Percentiles rank a stretch among this genome's conserved stretches.
Evolutionary conservation across 2,797 vertebrate species (phyloP).

Genomic region (Enteromius anoplus): DNA sequence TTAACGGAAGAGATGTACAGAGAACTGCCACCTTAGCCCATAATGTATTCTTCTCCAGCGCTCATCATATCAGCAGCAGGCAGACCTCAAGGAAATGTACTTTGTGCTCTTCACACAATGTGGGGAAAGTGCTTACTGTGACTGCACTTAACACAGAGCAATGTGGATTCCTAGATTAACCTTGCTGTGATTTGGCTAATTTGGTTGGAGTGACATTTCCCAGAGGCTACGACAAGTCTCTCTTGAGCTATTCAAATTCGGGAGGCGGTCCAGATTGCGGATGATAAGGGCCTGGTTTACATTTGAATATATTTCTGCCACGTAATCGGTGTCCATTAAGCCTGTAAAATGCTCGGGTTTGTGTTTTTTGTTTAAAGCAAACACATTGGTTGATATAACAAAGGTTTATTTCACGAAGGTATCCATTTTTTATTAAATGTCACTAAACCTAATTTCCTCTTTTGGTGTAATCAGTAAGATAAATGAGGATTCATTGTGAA

Average conservation of each 20-base stretch:
- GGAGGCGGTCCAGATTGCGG: constrained; percentile 27
- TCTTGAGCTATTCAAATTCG: constrained; percentile 58
- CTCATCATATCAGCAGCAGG: constrained; percentile 77
- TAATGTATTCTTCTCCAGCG: constrained; percentile 77
- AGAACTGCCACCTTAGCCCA: constrained; percentile 70
- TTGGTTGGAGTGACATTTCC: constrained; percentile 74
- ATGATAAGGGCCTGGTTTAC: constrained; percentile 31
- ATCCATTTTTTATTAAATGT: constrained; percentile 63
- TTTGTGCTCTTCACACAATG: constrained; percentile 75
- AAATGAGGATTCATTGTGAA: constrained; percentile 58
- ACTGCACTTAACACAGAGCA: constrained; percentile 72
- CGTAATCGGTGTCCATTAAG: constrained; percentile 18
- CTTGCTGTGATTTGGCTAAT: constrained; percentile 78
- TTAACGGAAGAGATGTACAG: constrained; percentile 77
- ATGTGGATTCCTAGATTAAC: constrained; percentile 78
- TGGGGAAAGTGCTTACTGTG: constrained; percentile 79
- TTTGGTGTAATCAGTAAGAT: constrained; percentile 69
- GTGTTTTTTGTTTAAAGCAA: background rate
- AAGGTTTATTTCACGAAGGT: constrained; percentile 54
- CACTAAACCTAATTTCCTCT: constrained; percentile 61
- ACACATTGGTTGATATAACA: background rate
- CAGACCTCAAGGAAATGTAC: constrained; percentile 79
- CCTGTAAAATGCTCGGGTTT: background rate
- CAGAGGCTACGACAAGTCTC: constrained; percentile 65
- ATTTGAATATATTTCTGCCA: constrained; percentile 36